Evolutionary conservation across 1,140 invertebrate species (phyloP), one percentile per base, ranked within the genome.

Genomic region (Apolygus lucorum): DNA sequence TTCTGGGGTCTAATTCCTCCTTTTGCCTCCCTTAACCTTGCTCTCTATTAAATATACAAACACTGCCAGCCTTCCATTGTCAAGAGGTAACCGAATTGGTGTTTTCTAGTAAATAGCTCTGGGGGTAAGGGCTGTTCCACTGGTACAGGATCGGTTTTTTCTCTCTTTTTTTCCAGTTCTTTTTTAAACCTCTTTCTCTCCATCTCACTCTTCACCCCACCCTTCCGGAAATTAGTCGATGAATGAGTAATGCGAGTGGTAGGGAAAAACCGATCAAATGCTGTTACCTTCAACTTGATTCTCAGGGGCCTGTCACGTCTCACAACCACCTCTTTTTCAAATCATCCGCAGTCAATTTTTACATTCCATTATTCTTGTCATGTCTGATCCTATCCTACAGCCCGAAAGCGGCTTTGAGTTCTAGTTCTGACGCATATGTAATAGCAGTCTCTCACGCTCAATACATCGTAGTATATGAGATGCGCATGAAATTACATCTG

Each of bases 61-160:
- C 63, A 8, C 22, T 22, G 8, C 22, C 54, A 24, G 13, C 54
- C 54, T 59, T 59, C 22, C 63, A 26, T 64, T 64, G 63, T 64
- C 63, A 64, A 64, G 27, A 64, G 26, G 63, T 64, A 64, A 64
- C 63, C 63, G 63, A 27, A 64, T 28, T 64, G 63, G 63, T 64
- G 63, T 64, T 24, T 64, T 64, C 8, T 11, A 64, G 63, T 64
- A 64, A 64, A 64, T 64, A 64, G 63, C 63, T 24, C 2, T n/a
- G 26, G 14, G 25, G 63, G 25, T 26, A 17, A 29, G 63, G 63
- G 28, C 2, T 2, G 24, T 2, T 26, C 4, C 28, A 27, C 22
- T 28, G 4, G 24, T 26, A 29, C 63, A 21, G 17, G 17, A 62
- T 62, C 54, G 24, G 8, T 62, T 62, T 62, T 62, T 62, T 62